These are phyloP conservation scores for Dasyurus viverrinus DNA, from an alignment of 2,113 vertebrate species.

Conservation along the genomic window DNA sequence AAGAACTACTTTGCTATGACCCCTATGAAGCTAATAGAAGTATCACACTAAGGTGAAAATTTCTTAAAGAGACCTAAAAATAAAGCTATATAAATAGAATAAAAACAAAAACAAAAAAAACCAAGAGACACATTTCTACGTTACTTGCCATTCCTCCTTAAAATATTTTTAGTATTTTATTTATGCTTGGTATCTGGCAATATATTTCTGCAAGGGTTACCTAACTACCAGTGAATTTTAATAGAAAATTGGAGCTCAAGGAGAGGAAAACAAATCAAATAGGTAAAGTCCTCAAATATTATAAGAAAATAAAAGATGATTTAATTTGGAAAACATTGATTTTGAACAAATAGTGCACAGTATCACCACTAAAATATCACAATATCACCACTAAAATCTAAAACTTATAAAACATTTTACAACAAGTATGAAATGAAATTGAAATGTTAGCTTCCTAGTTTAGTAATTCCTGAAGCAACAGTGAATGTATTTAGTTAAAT, in stretches of 20 bases:
- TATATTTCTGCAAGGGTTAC: not conserved
- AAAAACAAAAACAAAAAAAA: too few species aligned
- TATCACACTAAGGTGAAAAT: not conserved
- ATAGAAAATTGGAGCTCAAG: not conserved
- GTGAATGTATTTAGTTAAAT: not conserved
- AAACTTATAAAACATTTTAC: not conserved
- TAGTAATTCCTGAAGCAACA: not conserved
- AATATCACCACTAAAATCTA: not conserved
- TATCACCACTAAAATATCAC: not conserved
- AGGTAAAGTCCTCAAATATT: constrained; percentile 19
- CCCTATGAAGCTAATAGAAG: not conserved
- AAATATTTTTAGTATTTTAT: not conserved
- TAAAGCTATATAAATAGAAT: not conserved
- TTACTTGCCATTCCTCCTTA: not conserved
- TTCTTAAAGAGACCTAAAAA: not conserved
- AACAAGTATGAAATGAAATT: not conserved
- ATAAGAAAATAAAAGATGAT: constrained; percentile 31
- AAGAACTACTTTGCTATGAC: not conserved
- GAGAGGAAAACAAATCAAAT: constrained; percentile 2
- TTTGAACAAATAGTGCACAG: not conserved
- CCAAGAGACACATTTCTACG: not conserved
- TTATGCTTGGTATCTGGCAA: not conserved
- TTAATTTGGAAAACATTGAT: constrained; percentile 7
- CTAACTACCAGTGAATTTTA: not conserved
- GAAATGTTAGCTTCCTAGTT: not conserved